Base-by-base conservation (phyloP, 2,113 vertebrate genomes). In the Sceloporus tristichus region DNA sequence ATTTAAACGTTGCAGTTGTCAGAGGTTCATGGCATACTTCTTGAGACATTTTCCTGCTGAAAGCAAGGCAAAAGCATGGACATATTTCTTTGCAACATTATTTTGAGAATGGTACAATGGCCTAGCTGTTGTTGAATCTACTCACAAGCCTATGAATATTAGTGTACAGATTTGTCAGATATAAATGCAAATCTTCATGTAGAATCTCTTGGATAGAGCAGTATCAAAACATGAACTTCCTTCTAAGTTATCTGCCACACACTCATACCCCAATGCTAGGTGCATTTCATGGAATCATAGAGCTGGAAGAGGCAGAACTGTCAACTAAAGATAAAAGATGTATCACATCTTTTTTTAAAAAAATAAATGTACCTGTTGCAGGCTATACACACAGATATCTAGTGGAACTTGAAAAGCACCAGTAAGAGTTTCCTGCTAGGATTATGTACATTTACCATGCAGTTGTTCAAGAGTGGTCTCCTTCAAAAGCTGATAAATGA, bases 401-500 rank as follows among this genome's bases (percentile, higher is more conserved):
- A 23, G 3, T 53, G 16, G 40, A 40, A 18, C 27, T 79, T 34
- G 59, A 74, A 79, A 66, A 38, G 6, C 62, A 34, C 27, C 29
- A 85, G 23, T 29, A 79, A 53, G 27, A 34, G 85, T 53, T 66
- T 68, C 13, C 21, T 54, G 21, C n/a, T 68, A 65, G 38, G 9
- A 65, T 27, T 85, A 9, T 48, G 65, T 40, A 40, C 23, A 62
- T 29, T 38, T 56, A n/a, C 29, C 11, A 4, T 1, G 29, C 75
- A 91, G 70, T 81, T 89, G 0, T 42, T 87, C 91, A 91, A 65
- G 68, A 85, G 80, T 87, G 66, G 79, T n/a, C 9, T 19, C 38
- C 29, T 29, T 91, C 66, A 81, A 56, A 82, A 56, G 82, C 25
- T 79, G 86, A 19, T 14, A 19, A 16, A 25, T 54, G 25, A 62